Base-by-base conservation (phyloP, 2,888 invertebrate species). In the Zygaena filipendulae region DNA sequence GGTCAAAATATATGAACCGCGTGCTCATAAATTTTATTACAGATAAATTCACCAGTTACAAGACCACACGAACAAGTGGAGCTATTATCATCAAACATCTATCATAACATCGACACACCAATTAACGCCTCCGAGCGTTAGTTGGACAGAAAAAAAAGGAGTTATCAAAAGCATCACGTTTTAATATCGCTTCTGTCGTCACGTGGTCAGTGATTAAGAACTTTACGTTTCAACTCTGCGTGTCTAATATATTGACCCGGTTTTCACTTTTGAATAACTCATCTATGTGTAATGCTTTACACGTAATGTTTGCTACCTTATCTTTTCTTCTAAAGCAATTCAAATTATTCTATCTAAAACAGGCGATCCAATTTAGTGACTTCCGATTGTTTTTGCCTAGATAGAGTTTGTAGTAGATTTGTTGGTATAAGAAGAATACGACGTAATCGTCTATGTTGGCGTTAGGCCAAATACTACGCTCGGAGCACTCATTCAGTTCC, bases 381-480 rank as follows among this genome's bases (percentile, higher is more conserved):
- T 6, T 16, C 7, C 7, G 16, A 16, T 16, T 16, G 16, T 6
- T 6, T 16, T 16, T 16, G 7, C 16, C 7, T 16, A 4, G 7
- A 16, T 16, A 16, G 16, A 16, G 16, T 6, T 16, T 30, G 16
- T 16, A 16, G 7, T 16, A 16, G 16, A 7, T 4, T 7, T 6
- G 16, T 16, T 6, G 7, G 4, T 6, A 16, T 16, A 16, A 4
- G 4, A 6, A 34, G 45, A 47, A 49, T 67, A 68, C 55, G 61
- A 59, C 60, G 59, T 52, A 52, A 67, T 62, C 55, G 47, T 43
- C 31, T 36, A 33, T 34, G 45, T 56, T 70, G 70, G 66, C 52
- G 7, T 12, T 13, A 25, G 19, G 61, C 71, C 70, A 69, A 34
- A 32, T 36, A 30, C 31, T 33, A 31, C 26, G 40, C 41, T 36